A percentile compares a stretch with the other conserved stretches of the same genome.
Evolutionary conservation across 2,797 vertebrate species (phyloP).

Genomic region (Podarcis siculus): DNA sequence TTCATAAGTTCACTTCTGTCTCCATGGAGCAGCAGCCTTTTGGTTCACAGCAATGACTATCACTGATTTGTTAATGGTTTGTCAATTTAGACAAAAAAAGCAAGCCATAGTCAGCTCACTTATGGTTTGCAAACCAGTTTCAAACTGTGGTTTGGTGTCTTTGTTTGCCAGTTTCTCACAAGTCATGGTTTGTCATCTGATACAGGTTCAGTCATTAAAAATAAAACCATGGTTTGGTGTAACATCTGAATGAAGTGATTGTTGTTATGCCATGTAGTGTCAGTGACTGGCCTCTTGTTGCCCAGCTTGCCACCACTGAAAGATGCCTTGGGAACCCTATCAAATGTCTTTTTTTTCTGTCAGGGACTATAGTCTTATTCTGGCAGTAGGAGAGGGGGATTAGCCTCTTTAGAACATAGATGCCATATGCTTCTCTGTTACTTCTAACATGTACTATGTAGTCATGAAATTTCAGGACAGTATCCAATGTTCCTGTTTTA

Average conservation of each 20-base stretch:
- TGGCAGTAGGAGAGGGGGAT: background rate
- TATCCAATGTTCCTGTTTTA: too few species aligned
- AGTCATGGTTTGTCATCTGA: background rate
- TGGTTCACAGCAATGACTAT: background rate
- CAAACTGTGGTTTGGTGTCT: background rate
- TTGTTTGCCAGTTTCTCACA: background rate
- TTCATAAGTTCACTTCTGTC: conserved; percentile 1
- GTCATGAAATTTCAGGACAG: background rate
- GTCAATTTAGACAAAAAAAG: background rate
- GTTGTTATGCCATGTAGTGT: background rate
- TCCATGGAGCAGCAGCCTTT: background rate
- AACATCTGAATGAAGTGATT: background rate
- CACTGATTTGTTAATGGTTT: background rate
- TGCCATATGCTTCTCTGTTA: background rate
- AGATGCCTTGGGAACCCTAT: background rate
- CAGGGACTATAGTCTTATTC: background rate
- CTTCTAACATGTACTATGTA: background rate
- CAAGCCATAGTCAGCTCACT: background rate
- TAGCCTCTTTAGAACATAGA: background rate
- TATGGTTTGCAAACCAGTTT: background rate
- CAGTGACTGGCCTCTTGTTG: background rate
- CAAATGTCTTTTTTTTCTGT: background rate
- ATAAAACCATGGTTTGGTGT: background rate
- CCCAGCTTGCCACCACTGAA: background rate
- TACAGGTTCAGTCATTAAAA: background rate